Conservation (phyloP, 2,888 invertebrate genomes). For the Thymelicus sylvestris region DNA sequence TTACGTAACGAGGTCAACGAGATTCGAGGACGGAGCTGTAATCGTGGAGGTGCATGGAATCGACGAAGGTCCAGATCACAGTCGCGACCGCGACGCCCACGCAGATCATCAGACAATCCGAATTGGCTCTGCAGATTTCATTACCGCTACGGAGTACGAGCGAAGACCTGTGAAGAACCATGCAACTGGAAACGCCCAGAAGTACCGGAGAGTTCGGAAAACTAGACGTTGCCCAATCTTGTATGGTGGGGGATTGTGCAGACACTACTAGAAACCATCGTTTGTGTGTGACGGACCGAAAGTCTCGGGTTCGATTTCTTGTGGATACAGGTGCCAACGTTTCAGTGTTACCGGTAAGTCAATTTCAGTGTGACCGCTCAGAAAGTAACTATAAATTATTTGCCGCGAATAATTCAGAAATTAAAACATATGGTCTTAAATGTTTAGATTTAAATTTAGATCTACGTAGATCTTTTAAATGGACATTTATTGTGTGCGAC, state of each 20-base stretch:
- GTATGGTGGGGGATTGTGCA: background rate
- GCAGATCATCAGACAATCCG: background rate
- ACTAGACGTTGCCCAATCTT: background rate
- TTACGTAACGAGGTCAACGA: too few species aligned
- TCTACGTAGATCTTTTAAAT: constrained; percentile 12
- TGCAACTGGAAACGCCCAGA: background rate
- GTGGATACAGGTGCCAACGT: too few species aligned
- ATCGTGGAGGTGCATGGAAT: too few species aligned
- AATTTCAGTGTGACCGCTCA: too few species aligned
- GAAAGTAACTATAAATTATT: too few species aligned
- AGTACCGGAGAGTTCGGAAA: background rate
- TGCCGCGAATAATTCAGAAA: background rate
- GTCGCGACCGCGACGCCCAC: too few species aligned
- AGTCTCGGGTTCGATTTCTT: too few species aligned
- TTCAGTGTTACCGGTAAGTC: too few species aligned
- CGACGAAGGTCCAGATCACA: too few species aligned
- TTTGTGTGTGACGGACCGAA: too few species aligned
- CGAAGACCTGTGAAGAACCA: background rate
- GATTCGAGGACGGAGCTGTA: too few species aligned
- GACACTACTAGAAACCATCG: too few species aligned
- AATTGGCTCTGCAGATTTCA: background rate
- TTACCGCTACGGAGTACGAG: background rate
- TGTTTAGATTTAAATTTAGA: constrained; percentile 13
- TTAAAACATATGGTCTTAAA: constrained; percentile 10
- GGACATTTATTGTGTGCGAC: constrained; percentile 18